These are phyloP conservation scores for Poicephalus meyeri DNA, from an alignment of 2,113 vertebrate species.

Conservation along the genomic window DNA sequence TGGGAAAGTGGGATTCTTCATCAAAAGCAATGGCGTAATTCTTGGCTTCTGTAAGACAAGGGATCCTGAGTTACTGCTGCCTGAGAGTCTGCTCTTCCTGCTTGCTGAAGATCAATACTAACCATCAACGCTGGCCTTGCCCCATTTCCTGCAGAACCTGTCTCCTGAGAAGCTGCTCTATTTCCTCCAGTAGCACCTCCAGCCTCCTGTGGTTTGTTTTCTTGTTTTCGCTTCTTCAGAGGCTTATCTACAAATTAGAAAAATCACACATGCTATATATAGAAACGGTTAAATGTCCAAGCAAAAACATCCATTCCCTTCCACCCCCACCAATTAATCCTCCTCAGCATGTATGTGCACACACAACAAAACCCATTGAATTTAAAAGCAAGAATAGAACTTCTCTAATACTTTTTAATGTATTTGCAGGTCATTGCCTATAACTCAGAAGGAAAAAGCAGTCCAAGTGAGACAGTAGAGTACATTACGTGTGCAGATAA, in stretches of 20 bases:
- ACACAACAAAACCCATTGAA: neutral
- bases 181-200: constrained; percentile 91
- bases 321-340: neutral
- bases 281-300: neutral
- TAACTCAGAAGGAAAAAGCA: constrained; percentile 95
- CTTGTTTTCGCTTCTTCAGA: constrained; percentile 95
- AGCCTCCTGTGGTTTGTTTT: constrained; percentile 91
- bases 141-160: constrained; percentile 88
- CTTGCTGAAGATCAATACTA: no score
- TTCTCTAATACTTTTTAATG: neutral
- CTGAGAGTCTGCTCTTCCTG: no score
- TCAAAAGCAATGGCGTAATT: no score
- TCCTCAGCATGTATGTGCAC: neutral
- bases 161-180: constrained; percentile 91
- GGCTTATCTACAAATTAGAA: constrained; percentile 88
- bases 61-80: no score
- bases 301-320: neutral
- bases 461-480: constrained; percentile 89
- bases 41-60: no score
- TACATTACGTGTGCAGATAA: constrained; percentile 90
- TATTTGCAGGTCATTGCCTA: constrained; percentile 89
- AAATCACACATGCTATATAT: constrained; percentile 11
- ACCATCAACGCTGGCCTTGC: constrained; percentile 90
- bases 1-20: no score
- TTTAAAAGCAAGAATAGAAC: neutral